phyloP scores from a whole-genome alignment of 2,113 vertebrate species.

The Prinia subflava region DNA sequence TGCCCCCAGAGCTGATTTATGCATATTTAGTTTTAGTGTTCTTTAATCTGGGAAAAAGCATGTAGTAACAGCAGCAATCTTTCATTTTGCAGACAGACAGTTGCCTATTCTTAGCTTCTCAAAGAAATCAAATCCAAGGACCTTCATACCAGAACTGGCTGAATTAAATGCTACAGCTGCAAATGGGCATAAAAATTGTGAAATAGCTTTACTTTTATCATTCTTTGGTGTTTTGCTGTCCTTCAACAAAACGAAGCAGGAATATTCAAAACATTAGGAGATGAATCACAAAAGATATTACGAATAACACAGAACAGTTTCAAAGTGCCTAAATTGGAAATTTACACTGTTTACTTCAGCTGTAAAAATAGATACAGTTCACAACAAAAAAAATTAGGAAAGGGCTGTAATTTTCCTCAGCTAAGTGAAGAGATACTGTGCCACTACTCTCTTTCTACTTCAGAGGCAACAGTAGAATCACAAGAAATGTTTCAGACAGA shows the following conservation, averaged over 20 bases:
- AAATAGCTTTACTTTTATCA: background rate
- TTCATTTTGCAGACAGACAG: background rate
- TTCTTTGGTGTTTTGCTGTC: background rate
- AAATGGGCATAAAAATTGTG: background rate
- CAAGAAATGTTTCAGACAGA: background rate
- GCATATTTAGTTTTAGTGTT: background rate
- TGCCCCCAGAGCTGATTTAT: background rate
- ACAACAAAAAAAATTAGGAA: background rate
- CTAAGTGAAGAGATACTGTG: background rate
- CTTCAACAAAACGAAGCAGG: background rate
- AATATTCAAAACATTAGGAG: background rate
- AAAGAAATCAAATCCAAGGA: slow-evolving; percentile 28
- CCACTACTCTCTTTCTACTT: background rate
- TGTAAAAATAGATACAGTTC: background rate
- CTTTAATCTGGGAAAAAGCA: slow-evolving; percentile 22
- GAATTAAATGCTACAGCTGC: background rate
- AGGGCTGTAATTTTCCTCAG: background rate
- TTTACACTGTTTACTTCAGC: background rate
- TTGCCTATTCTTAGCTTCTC: background rate
- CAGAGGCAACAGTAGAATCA: background rate
- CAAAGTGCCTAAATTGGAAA: background rate
- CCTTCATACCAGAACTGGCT: background rate
- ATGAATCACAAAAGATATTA: background rate
- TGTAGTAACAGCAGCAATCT: background rate
- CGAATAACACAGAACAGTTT: background rate